phyloP scores from a whole-genome alignment of 2,888 invertebrate species.

The Noctua janthe region DNA sequence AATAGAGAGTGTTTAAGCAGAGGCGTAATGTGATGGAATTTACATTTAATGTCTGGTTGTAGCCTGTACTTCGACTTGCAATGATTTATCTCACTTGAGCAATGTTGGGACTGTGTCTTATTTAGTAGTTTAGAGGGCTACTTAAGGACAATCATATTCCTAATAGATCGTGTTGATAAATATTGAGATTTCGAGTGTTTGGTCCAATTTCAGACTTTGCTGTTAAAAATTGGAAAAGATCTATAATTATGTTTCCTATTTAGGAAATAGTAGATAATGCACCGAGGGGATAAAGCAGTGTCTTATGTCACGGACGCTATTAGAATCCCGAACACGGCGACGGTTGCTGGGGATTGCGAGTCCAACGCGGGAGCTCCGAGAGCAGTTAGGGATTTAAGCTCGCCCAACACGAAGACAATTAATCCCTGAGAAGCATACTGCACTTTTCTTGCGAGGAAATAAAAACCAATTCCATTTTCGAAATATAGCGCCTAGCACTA shows the following conservation, averaged over 20 bases:
- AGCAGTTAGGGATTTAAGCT: background rate
- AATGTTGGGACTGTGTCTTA: conserved; percentile 4
- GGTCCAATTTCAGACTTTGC: background rate
- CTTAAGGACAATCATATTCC: conserved; percentile 23
- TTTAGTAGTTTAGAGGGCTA: background rate
- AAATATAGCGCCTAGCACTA: background rate
- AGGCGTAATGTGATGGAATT: conserved; percentile 59
- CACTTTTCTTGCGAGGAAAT: background rate
- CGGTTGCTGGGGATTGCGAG: background rate
- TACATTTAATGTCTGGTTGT: conserved; percentile 34
- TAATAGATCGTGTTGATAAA: conserved; percentile 23
- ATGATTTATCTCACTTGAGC: conserved; percentile 41
- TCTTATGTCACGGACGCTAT: background rate
- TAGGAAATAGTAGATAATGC: background rate
- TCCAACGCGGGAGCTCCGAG: background rate
- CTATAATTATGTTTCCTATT: background rate
- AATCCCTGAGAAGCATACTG: background rate
- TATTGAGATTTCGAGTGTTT: conserved; percentile 1
- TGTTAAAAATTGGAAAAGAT: background rate
- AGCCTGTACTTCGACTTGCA: background rate
- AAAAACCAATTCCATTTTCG: background rate
- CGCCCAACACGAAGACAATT: background rate
- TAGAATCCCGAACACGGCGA: background rate
- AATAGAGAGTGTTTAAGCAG: conserved; percentile 40
- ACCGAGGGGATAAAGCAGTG: background rate